phyloP scores from a whole-genome alignment of 2,888 invertebrate genomes.

The Perdita meconis region DNA sequence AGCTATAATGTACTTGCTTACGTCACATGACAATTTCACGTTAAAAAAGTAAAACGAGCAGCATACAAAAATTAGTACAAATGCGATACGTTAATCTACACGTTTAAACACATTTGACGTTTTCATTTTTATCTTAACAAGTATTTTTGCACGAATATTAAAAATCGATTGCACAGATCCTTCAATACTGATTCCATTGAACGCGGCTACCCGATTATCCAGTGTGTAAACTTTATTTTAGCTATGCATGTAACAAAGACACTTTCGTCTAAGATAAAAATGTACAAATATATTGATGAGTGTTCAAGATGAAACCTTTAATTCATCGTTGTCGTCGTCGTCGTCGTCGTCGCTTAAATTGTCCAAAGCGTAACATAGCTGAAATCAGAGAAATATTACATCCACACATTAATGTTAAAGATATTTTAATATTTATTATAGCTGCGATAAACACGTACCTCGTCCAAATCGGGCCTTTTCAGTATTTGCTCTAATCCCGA shows the following conservation, averaged over 20 bases:
- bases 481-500: conserved; percentile 86
- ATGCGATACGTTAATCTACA: background rate
- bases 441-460: conserved; percentile 69
- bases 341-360: conserved; percentile 70
- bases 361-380: conserved; percentile 81
- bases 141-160: background rate
- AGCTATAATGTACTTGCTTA: background rate
- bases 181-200: conserved; percentile 10
- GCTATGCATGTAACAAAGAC: background rate
- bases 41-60: conserved; percentile 20
- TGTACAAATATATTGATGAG: background rate
- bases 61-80: background rate
- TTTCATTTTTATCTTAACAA: too few relatives aligned
- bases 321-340: conserved; percentile 20
- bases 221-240: background rate
- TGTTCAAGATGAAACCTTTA: background rate
- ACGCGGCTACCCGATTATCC: background rate
- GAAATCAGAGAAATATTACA: conserved; percentile 53
- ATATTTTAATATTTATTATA: background rate
- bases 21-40: conserved; percentile 21
- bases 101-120: background rate
- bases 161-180: conserved; percentile 8
- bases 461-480: conserved; percentile 80
- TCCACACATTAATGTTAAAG: conserved; percentile 12
- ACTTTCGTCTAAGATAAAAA: conserved; percentile 12